Evolutionary conservation across 2,888 invertebrate species (phyloP).

Genomic region (Tuberolachnus salignus): DNA sequence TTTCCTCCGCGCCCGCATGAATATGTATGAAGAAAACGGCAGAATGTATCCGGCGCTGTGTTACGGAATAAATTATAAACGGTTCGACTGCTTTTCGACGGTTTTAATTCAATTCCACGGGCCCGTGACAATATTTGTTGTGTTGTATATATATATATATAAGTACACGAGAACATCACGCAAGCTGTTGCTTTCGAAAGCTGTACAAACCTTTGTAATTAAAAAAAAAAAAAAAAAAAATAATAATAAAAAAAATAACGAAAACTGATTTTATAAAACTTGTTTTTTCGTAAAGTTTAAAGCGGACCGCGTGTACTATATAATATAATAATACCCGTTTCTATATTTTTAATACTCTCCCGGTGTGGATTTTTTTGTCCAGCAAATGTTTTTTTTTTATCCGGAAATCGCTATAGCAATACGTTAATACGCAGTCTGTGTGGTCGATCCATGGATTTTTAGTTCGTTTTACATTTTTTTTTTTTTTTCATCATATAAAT

Average conservation of each 20-base stretch:
- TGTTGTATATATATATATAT: constrained; percentile 20
- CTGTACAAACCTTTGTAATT: constrained; percentile 36
- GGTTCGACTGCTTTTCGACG: constrained; percentile 56
- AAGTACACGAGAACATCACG: constrained; percentile 15
- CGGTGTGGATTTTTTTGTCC: no score
- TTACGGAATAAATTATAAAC: constrained; percentile 56
- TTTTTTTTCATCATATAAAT: no score
- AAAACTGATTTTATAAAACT: constrained; percentile 31
- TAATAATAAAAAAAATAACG: constrained; percentile 9
- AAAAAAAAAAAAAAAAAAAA: constrained; percentile 15
- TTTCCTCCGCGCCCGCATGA: constrained; percentile 55
- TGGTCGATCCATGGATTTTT: no score
- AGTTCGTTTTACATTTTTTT: no score
- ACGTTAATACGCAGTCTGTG: no score
- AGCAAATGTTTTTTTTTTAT: no score
- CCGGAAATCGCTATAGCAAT: no score
- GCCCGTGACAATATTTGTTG: constrained; percentile 55
- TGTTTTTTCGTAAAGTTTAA: constrained; percentile 10
- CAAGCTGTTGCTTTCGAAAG: constrained; percentile 48
- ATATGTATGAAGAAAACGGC: constrained; percentile 57
- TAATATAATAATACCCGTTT: neutral
- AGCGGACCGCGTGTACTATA: neutral
- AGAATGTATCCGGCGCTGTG: constrained; percentile 56
- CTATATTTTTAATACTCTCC: no score
- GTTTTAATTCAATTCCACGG: constrained; percentile 56